phyloP scores from a whole-genome alignment of 2,797 vertebrate species.

The Tauraco hartlaubi region DNA sequence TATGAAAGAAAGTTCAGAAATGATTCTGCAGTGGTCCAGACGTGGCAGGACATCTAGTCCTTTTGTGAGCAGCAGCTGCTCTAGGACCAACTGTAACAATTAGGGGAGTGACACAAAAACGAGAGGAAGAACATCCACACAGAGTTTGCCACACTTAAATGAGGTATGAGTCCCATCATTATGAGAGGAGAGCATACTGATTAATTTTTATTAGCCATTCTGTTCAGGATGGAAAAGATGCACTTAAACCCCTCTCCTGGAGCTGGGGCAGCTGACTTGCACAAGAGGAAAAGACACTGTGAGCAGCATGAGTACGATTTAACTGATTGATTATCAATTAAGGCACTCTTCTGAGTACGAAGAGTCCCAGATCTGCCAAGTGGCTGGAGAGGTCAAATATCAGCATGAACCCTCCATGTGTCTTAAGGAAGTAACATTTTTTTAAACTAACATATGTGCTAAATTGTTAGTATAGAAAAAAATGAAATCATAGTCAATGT shows the following conservation, averaged over 20 bases:
- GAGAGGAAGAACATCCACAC: not conserved
- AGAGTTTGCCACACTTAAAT: not conserved
- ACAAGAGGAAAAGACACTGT: not conserved
- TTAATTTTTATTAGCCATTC: constrained; percentile 8
- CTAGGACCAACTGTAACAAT: not conserved
- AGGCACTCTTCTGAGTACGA: constrained; percentile 15
- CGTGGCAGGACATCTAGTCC: not conserved
- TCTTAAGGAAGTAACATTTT: not conserved
- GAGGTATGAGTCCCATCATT: not conserved
- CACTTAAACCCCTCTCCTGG: not conserved
- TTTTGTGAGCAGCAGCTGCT: not conserved
- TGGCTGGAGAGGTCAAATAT: constrained; percentile 43
- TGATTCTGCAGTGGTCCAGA: not conserved
- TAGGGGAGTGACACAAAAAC: not conserved
- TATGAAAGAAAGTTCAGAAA: not conserved
- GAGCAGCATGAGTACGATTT: constrained; percentile 13
- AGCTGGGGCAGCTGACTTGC: constrained; percentile 3
- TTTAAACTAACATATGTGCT: not conserved
- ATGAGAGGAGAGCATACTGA: not conserved
- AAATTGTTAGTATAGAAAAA: not conserved
- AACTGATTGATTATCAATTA: constrained; percentile 49
- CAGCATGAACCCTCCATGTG: not conserved
- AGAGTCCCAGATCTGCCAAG: constrained; percentile 16
- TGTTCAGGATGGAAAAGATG: not conserved
- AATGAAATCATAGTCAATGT: not conserved